These are phyloP conservation scores for Paradisaea rubra DNA, from an alignment of 2,113 vertebrate genomes.

Conservation along the genomic window DNA sequence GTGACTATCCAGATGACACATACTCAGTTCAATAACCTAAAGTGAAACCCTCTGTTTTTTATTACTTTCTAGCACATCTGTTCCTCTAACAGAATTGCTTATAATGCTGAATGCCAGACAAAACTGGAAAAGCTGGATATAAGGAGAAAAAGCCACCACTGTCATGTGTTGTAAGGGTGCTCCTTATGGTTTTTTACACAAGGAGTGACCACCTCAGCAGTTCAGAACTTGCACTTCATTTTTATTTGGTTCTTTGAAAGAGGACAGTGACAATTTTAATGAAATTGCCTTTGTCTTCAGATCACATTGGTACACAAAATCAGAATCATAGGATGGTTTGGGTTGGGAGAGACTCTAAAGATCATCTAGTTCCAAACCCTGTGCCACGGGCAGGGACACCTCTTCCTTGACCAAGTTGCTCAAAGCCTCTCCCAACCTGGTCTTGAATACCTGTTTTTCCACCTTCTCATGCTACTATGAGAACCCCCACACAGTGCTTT, in stretches of 20 bases:
- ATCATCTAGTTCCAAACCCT: not conserved
- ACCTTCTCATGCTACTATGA: not conserved
- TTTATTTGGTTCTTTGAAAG: not conserved
- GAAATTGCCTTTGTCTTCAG: not conserved
- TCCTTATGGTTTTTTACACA: not conserved
- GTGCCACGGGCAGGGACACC: too few species aligned
- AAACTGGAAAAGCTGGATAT: not conserved
- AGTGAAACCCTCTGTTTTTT: not conserved
- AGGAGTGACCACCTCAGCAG: not conserved
- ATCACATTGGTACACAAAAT: not conserved
- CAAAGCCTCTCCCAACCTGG: not conserved
- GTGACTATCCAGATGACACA: not conserved
- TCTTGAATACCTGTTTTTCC: not conserved
- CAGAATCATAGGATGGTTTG: not conserved
- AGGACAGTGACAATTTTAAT: not conserved
- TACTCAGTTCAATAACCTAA: not conserved
- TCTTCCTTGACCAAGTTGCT: not conserved
- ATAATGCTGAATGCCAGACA: not conserved
- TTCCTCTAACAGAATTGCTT: not conserved
- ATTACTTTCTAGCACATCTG: not conserved
- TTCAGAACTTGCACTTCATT: not conserved
- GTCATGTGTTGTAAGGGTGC: accelerated
- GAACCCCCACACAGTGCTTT: not conserved
- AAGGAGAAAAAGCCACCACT: not conserved
- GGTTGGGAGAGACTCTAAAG: not conserved